These are phyloP conservation scores for Illadopsis cleaveri DNA, from an alignment of 2,113 vertebrate genomes.

Conservation along the genomic window DNA sequence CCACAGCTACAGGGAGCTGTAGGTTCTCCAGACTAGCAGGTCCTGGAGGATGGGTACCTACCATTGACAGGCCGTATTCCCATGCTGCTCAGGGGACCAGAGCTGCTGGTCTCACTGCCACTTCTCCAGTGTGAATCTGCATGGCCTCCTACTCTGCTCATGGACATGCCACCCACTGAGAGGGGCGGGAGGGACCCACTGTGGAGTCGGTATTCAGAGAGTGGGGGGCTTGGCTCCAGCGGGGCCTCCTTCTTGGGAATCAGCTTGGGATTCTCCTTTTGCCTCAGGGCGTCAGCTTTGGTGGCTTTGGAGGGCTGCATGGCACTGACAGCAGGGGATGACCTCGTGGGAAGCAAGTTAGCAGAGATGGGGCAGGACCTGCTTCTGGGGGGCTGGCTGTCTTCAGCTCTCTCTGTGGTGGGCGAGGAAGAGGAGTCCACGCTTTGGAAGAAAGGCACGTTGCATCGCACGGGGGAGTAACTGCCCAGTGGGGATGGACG, in stretches of 20 bases:
- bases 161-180: not conserved
- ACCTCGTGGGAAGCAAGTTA: conserved; percentile 72
- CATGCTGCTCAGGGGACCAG: conserved; percentile 38
- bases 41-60: conserved; percentile 53
- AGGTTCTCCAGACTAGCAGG: not conserved
- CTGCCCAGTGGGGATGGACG: conserved; percentile 92
- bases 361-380: conserved; percentile 71
- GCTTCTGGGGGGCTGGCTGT: conserved; percentile 69
- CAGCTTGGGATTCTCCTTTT: not conserved
- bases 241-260: conserved; percentile 38
- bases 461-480: conserved; percentile 88
- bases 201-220: conserved; percentile 77
- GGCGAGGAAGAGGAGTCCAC: conserved; percentile 82
- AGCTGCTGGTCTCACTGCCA: conserved; percentile 67
- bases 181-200: conserved; percentile 68
- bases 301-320: conserved; percentile 15
- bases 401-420: conserved; percentile 67
- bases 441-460: conserved; percentile 77
- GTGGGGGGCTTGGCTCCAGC: not conserved
- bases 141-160: conserved; percentile 70
- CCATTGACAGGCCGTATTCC: conserved; percentile 81
- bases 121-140: conserved; percentile 64
- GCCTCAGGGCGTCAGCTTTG: conserved; percentile 29
- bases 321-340: conserved; percentile 51
- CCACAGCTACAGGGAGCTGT: not conserved